Conservation (phyloP, 2,888 invertebrate genomes). For the Eurytoma californica region DNA sequence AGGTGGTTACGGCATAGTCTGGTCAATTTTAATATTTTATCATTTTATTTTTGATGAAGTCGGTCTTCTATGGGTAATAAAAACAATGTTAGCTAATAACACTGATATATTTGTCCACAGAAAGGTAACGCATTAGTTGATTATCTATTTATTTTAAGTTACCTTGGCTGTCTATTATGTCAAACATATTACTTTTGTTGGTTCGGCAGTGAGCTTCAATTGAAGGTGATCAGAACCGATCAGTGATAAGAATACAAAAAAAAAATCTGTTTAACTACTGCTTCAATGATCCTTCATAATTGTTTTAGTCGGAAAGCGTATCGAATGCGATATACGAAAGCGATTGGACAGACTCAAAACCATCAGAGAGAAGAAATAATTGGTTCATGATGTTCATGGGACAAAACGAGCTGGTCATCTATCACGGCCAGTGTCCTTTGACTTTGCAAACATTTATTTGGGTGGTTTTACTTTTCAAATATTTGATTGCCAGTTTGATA, state of each 20-base stretch:
- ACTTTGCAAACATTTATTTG: slow-evolving; percentile 25
- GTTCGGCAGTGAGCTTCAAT: slow-evolving; percentile 27
- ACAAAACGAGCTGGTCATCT: slow-evolving; percentile 12
- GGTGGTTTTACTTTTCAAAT: slow-evolving; percentile 8
- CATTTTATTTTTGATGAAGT: not conserved
- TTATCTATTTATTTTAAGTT: not conserved
- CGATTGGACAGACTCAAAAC: slow-evolving; percentile 22
- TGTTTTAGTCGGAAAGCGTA: slow-evolving; percentile 14
- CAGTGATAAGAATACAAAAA: too few species aligned
- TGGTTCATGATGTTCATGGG: slow-evolving; percentile 9
- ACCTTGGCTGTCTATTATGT: slow-evolving; percentile 10
- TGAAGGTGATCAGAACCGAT: not conserved
- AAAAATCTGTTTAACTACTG: too few species aligned
- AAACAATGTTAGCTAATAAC: not conserved
- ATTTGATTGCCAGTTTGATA: not conserved
- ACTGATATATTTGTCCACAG: not conserved
- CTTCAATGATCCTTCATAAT: not conserved
- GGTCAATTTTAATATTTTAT: not conserved
- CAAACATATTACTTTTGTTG: slow-evolving; percentile 24
- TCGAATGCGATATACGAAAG: slow-evolving; percentile 19
- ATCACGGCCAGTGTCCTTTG: slow-evolving; percentile 21
- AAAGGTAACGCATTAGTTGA: not conserved
- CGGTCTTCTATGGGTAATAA: not conserved
- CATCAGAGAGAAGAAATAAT: not conserved
- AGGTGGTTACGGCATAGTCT: slow-evolving; percentile 8